These are phyloP conservation scores for Sitta carolinensis DNA, from an alignment of 2,797 vertebrate genomes.

Conservation along the genomic window DNA sequence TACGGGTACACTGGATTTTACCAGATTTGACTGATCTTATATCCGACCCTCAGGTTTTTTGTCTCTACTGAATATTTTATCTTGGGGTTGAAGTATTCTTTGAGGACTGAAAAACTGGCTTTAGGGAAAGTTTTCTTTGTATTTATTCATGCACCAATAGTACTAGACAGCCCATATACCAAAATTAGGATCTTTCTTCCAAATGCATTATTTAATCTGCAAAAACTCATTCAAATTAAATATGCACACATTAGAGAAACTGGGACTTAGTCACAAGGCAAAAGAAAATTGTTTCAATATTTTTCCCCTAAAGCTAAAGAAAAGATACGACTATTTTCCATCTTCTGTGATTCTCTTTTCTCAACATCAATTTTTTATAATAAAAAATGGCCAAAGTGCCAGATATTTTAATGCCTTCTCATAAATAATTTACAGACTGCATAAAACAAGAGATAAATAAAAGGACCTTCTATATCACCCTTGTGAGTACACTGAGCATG, in stretches of 20 bases:
- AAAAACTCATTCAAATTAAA: neutral
- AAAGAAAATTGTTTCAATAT: constrained; percentile 39
- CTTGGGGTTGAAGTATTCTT: neutral
- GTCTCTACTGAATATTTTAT: neutral
- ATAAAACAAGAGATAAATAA: neutral
- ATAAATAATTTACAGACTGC: constrained; percentile 21
- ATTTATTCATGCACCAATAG: neutral
- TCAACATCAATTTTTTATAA: constrained; percentile 19
- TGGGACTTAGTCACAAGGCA: constrained; percentile 9
- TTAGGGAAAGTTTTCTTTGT: neutral
- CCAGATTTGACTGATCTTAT: neutral
- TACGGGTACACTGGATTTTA: neutral
- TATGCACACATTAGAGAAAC: neutral
- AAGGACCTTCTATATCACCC: neutral
- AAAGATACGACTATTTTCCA: constrained; percentile 29
- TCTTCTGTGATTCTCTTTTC: neutral
- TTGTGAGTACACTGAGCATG: neutral
- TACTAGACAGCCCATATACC: neutral
- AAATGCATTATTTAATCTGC: neutral
- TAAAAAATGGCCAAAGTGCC: neutral
- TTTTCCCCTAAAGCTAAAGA: constrained; percentile 23
- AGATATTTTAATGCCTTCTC: neutral
- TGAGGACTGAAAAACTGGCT: neutral
- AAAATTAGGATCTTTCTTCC: neutral
- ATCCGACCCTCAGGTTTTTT: neutral